Conservation (phyloP, 2,113 vertebrate species). For the Penelope pileata region DNA sequence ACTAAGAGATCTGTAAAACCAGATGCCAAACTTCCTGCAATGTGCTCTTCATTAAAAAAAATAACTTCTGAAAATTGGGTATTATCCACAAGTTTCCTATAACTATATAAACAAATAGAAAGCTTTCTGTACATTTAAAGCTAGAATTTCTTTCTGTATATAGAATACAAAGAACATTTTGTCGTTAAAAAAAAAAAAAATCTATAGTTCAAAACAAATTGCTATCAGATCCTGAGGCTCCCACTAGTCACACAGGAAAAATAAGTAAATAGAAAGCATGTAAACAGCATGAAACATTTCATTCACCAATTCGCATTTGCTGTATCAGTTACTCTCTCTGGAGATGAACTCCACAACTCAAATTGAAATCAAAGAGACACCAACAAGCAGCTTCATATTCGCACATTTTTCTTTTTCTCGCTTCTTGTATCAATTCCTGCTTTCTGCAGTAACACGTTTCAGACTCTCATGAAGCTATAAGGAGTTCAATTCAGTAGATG, state of each 20-base stretch:
- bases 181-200: conserved; percentile 1
- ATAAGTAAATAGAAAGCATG: neutral
- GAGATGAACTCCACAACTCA: neutral
- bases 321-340: neutral
- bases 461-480: neutral
- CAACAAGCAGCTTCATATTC: neutral
- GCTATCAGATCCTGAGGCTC: neutral
- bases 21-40: conserved; percentile 42
- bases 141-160: neutral
- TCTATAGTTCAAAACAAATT: neutral
- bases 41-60: conserved; percentile 44
- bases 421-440: neutral
- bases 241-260: neutral
- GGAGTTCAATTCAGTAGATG: neutral
- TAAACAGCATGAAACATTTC: neutral
- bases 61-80: conserved; percentile 17
- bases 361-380: neutral
- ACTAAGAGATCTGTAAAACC: conserved; percentile 50
- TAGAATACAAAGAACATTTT: neutral
- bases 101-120: conserved; percentile 19
- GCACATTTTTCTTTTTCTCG: neutral
- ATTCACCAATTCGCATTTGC: neutral
- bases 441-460: neutral
- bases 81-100: conserved; percentile 26
- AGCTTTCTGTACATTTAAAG: neutral